Evolutionary conservation across 2,113 vertebrate genomes (phyloP).

Genomic region (Stegastes partitus): DNA sequence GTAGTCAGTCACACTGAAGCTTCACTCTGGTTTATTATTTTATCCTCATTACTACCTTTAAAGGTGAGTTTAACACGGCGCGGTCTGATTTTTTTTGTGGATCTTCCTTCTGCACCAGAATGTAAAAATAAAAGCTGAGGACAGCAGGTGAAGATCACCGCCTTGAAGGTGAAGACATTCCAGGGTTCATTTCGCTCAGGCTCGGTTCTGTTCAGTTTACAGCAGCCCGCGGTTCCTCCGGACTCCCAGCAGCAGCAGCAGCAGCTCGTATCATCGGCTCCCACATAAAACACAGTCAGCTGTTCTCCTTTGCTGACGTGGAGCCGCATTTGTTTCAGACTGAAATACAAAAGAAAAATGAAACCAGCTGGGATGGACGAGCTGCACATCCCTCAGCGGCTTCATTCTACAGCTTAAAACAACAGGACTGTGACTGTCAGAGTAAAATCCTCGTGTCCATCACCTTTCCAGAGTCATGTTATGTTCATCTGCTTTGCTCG

Average conservation of each 20-base stretch:
- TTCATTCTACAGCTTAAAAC: too few relatives aligned
- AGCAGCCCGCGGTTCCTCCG: not conserved
- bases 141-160: constrained; percentile 8
- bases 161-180: not conserved
- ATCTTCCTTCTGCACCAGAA: too few relatives aligned
- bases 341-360: not conserved
- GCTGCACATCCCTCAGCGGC: too few relatives aligned
- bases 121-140: not conserved
- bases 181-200: constrained; percentile 1
- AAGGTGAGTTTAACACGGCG: constrained; percentile 2
- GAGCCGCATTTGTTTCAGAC: not conserved
- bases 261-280: not conserved
- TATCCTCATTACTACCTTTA: not conserved
- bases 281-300: constrained; percentile 35
- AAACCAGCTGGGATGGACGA: not conserved
- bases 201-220: not conserved
- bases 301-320: not conserved
- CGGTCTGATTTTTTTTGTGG: too few relatives aligned
- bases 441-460: not conserved
- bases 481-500: not conserved
- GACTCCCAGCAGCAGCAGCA: not conserved
- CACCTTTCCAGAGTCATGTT: not conserved
- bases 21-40: not conserved
- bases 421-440: not conserved
- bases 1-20: not conserved